These are phyloP conservation scores for Phymanthus crucifer DNA, from an alignment of 92 coral and sea anemone species.

Conservation along the genomic window DNA sequence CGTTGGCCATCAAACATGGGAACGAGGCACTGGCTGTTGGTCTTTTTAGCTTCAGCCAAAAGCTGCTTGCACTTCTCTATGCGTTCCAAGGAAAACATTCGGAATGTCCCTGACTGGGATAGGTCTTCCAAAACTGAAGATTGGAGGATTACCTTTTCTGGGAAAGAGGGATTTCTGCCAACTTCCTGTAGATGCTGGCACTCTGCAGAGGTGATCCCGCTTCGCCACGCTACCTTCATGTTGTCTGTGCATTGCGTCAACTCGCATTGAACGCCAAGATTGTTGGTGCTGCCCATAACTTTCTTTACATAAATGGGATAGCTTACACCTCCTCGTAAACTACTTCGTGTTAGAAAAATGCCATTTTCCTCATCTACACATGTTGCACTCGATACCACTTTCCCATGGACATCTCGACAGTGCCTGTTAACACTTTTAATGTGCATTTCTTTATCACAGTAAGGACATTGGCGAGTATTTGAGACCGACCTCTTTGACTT, in stretches of 20 bases:
- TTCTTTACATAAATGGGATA: slow-evolving; percentile 50
- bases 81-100: slow-evolving; percentile 34
- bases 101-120: slow-evolving; percentile 23
- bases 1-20: slow-evolving; percentile 31
- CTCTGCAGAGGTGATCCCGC: slow-evolving; percentile 47
- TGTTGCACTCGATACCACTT: not conserved
- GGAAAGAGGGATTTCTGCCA: slow-evolving; percentile 26
- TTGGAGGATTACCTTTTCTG: slow-evolving; percentile 2
- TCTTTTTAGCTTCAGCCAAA: not conserved
- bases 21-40: slow-evolving; percentile 15
- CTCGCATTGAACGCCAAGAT: slow-evolving; percentile 34
- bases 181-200: slow-evolving; percentile 46
- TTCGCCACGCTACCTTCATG: slow-evolving; percentile 60
- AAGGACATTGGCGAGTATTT: too few species aligned
- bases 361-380: slow-evolving; percentile 39
- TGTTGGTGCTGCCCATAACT: not conserved
- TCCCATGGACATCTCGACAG: too few species aligned
- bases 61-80: slow-evolving; percentile 32
- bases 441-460: too few species aligned
- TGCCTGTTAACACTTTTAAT: too few species aligned
- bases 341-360: slow-evolving; percentile 26
- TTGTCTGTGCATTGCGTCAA: slow-evolving; percentile 27
- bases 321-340: slow-evolving; percentile 40
- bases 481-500: too few species aligned
- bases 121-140: slow-evolving; percentile 31